Conservation (phyloP, 2,113 vertebrate species). For the Amblyornis subalaris region DNA sequence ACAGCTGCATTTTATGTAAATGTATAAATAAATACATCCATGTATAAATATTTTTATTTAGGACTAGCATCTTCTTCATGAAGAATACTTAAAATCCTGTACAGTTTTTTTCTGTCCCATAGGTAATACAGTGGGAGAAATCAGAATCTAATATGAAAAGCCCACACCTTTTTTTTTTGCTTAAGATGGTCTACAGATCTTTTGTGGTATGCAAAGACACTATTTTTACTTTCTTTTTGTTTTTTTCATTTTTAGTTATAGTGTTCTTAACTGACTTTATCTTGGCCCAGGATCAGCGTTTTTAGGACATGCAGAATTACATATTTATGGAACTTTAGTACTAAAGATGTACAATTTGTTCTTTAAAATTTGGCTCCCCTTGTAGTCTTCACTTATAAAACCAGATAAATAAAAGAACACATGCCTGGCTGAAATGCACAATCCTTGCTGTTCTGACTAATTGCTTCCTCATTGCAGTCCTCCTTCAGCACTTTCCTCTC, state of each 20-base stretch:
- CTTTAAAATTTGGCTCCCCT: conserved; percentile 30
- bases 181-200: not conserved
- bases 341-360: conserved; percentile 43
- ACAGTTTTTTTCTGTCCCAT: not conserved
- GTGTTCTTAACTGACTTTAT: not conserved
- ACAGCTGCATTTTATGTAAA: not conserved
- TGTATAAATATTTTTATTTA: not conserved
- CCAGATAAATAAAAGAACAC: conserved; percentile 18
- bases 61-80: not conserved
- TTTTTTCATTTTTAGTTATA: not conserved
- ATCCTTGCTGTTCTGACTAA: not conserved
- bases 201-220: not conserved
- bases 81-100: not conserved
- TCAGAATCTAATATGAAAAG: not conserved
- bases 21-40: not conserved
- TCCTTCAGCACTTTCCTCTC: not conserved
- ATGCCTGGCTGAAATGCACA: conserved; percentile 8
- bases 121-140: not conserved
- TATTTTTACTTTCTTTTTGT: not conserved
- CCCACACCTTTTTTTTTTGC: not conserved
- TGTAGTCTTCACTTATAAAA: not conserved
- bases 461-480: not conserved
- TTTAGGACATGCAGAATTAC: conserved; percentile 25
- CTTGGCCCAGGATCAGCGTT: not conserved
- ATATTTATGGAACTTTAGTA: conserved; percentile 31